Evolutionary conservation across 2,113 vertebrate species (phyloP).

Genomic region (Scopus umbretta): DNA sequence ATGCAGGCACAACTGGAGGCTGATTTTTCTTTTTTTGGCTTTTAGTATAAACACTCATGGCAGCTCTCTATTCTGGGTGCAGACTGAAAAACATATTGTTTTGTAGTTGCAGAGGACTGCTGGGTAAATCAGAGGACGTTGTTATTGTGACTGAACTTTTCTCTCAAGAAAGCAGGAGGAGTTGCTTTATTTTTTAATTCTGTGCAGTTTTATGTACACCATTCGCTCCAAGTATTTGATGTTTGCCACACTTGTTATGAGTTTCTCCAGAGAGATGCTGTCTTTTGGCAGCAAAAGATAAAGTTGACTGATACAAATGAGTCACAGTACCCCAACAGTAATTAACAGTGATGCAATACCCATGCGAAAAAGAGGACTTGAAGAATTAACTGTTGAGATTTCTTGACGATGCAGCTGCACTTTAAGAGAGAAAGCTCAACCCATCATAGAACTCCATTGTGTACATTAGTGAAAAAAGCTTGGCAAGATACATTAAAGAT

Average conservation of each 20-base stretch:
- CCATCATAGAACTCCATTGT: conserved; percentile 30
- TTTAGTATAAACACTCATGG: background rate
- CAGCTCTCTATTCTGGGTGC: conserved; percentile 30
- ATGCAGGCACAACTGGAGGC: background rate
- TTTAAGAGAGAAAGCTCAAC: conserved; percentile 41
- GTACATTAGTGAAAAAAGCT: conserved; percentile 55
- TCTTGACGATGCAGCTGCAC: conserved; percentile 47
- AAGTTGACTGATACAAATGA: conserved; percentile 72
- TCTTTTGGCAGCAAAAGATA: conserved; percentile 76
- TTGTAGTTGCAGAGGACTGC: background rate
- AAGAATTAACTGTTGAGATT: conserved; percentile 64
- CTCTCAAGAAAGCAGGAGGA: background rate
- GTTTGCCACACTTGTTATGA: conserved; percentile 67
- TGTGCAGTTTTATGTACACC: conserved; percentile 1
- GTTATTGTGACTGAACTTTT: conserved; percentile 10
- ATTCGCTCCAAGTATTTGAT: conserved; percentile 40
- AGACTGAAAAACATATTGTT: conserved; percentile 21
- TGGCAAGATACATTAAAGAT: conserved; percentile 56
- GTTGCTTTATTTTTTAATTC: conserved; percentile 49
- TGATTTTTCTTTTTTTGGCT: conserved; percentile 15
- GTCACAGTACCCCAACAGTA: conserved; percentile 67
- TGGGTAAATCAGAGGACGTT: background rate
- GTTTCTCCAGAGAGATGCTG: conserved; percentile 75
- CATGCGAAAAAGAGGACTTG: conserved; percentile 64
- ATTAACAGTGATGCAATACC: conserved; percentile 73